A percentile compares a stretch with the other conserved stretches of the same genome.
phyloP scores from a whole-genome alignment of 2,797 vertebrate genomes.

The Vireo griseus region DNA sequence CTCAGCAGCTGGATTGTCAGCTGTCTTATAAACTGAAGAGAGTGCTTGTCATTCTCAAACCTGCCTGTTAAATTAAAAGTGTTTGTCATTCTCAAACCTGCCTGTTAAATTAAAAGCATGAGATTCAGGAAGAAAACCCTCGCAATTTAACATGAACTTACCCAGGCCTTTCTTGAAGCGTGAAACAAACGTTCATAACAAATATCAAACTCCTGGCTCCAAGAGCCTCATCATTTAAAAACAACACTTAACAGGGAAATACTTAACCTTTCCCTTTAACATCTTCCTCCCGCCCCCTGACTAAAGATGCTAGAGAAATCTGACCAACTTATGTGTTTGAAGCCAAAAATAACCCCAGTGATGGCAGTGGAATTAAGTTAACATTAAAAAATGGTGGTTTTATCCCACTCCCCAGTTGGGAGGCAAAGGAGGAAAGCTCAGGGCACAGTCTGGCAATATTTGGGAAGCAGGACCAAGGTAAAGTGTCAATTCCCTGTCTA shows the following conservation, averaged over 20 bases:
- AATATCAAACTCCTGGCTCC: not conserved
- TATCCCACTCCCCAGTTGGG: not conserved
- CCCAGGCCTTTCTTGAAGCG: not conserved
- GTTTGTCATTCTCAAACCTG: not conserved
- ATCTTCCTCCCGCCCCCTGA: not conserved
- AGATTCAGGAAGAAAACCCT: rapidly evolving
- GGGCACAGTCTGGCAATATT: not conserved
- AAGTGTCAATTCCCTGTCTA: not conserved
- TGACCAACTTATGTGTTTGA: not conserved
- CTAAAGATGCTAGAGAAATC: not conserved
- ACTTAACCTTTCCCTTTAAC: not conserved
- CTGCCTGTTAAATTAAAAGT: not conserved
- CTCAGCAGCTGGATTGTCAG: not conserved
- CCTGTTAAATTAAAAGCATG: not conserved
- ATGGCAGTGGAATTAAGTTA: not conserved
- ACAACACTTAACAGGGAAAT: not conserved
- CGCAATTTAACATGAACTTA: not conserved
- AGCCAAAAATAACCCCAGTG: not conserved
- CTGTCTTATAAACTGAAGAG: not conserved
- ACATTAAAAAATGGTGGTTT: not conserved
- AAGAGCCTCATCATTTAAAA: not conserved
- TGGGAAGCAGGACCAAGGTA: not conserved
- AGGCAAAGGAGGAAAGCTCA: not conserved
- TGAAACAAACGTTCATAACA: not conserved
- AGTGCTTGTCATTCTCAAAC: not conserved